phyloP scores from a whole-genome alignment of 2,797 vertebrate species.

The Eulemur coronatus region DNA sequence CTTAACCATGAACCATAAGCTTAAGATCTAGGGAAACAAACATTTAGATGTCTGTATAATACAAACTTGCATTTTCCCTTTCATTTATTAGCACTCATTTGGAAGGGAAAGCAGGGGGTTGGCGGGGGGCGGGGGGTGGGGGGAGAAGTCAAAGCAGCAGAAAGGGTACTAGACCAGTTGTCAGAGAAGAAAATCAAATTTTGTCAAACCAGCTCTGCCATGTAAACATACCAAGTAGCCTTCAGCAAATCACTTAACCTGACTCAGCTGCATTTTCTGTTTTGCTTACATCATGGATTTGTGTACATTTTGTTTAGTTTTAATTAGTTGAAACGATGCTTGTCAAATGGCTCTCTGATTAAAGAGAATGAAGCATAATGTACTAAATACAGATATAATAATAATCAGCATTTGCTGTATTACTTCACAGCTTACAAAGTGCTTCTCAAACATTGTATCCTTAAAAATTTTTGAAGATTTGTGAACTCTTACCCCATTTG shows the following conservation, averaged over 20 bases:
- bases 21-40: conserved; percentile 31
- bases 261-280: not conserved
- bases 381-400: not conserved
- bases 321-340: not conserved
- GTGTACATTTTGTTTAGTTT: conserved; percentile 29
- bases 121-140: too few relatives aligned
- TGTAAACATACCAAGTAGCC: not conserved
- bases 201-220: not conserved
- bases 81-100: not conserved
- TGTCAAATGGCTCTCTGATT: conserved; percentile 16
- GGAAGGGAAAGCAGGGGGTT: not conserved
- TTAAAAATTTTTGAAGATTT: conserved; percentile 47
- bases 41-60: not conserved
- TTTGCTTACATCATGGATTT: not conserved
- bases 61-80: not conserved
- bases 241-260: not conserved
- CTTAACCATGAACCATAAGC: not conserved
- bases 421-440: not conserved
- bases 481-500: not conserved
- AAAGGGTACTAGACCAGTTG: not conserved
- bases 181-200: conserved; percentile 3
- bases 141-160: not conserved
- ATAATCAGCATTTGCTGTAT: not conserved
- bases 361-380: not conserved
- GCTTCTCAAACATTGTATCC: conserved; percentile 1